A percentile compares a stretch with the other conserved stretches of the same genome.
These are phyloP conservation scores for Hemibates koningsi DNA, from an alignment of 2,113 vertebrate species.

Conservation along the genomic window DNA sequence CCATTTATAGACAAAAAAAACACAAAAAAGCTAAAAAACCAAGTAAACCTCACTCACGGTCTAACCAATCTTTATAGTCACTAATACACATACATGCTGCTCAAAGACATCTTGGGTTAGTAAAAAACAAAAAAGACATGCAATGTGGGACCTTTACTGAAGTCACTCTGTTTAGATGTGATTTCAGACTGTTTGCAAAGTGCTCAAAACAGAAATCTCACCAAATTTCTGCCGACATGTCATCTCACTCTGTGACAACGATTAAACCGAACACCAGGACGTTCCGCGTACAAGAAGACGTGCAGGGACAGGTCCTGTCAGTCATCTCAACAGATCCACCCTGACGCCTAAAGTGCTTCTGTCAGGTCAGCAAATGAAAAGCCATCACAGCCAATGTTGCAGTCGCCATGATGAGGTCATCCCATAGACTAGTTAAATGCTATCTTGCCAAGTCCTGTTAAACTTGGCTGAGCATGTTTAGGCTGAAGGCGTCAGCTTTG, in stretches of 20 bases:
- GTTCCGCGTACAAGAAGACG: constrained; percentile 10
- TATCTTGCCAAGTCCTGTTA: constrained; percentile 36
- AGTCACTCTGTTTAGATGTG: not conserved
- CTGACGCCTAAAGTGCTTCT: constrained; percentile 42
- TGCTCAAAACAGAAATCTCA: constrained; percentile 39
- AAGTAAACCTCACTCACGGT: not conserved
- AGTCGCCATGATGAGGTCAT: constrained; percentile 40
- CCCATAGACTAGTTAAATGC: constrained; percentile 30
- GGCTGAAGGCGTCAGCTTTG: constrained; percentile 4
- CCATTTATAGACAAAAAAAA: not conserved
- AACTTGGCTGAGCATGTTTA: constrained; percentile 10
- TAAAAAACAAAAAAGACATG: not conserved
- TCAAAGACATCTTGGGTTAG: not conserved
- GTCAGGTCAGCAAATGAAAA: constrained; percentile 61
- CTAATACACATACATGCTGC: not conserved
- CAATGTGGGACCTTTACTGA: not conserved
- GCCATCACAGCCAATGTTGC: constrained; percentile 45
- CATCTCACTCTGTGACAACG: constrained; percentile 35
- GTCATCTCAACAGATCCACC: constrained; percentile 35
- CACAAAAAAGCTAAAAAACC: not conserved
- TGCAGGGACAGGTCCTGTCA: constrained; percentile 41
- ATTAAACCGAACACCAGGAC: constrained; percentile 45
- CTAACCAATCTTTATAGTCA: not conserved
- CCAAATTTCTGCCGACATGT: constrained; percentile 49
- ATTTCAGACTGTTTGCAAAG: not conserved